A percentile compares a stretch with the other conserved stretches of the same genome.
phyloP scores from a whole-genome alignment of 2,113 vertebrate species.

The Pteropus alecto region DNA sequence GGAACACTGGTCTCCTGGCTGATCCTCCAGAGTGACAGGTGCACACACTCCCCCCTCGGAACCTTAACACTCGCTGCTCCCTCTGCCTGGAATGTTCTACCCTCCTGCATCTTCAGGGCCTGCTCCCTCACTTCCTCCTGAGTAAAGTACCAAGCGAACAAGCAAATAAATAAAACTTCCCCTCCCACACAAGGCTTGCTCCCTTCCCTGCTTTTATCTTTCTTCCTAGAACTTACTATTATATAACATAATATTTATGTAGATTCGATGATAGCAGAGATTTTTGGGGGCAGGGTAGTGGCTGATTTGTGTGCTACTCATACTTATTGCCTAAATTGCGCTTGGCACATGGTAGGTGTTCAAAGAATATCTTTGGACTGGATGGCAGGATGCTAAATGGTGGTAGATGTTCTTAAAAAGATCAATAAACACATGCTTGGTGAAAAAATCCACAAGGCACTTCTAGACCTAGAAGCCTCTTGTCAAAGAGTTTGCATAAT shows the following conservation, averaged over 20 bases:
- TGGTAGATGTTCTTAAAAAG: not conserved
- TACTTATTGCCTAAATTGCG: not conserved
- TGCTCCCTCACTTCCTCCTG: not conserved
- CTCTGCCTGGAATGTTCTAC: not conserved
- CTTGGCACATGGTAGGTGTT: not conserved
- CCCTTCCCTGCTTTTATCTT: not conserved
- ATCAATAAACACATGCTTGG: not conserved
- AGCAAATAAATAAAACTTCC: not conserved
- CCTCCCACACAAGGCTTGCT: not conserved
- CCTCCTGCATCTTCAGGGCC: accelerated
- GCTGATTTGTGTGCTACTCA: not conserved
- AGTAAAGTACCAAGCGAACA: not conserved
- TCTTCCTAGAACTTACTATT: not conserved
- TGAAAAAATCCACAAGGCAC: not conserved
- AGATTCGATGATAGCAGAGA: not conserved
- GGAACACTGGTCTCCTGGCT: not conserved
- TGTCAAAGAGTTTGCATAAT: not conserved
- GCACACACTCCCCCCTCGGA: accelerated
- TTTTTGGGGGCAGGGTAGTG: not conserved
- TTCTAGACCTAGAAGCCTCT: not conserved
- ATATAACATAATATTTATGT: not conserved
- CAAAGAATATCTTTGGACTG: not conserved
- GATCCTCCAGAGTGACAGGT: not conserved
- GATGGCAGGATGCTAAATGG: not conserved
- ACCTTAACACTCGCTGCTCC: not conserved